Evolutionary conservation across 2,113 vertebrate genomes (phyloP), one percentile per base, ranked within the genome.

Genomic region (Hepsetus odoe): DNA sequence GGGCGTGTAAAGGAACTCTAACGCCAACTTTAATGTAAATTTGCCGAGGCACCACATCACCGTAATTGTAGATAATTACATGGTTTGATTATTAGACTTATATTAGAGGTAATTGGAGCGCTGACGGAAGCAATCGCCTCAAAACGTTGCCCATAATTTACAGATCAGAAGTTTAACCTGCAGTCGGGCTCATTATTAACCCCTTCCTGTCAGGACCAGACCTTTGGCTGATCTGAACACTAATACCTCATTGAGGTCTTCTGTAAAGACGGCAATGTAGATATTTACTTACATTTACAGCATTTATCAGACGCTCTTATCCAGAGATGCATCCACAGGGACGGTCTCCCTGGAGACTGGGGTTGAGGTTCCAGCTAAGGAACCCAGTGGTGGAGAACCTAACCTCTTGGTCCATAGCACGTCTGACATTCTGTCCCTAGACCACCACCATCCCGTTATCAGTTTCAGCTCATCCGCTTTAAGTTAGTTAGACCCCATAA

Each of bases 51-150:
- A 6, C 4, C 6, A 1, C 12, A 16, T 49, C 44, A 5, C 44
- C 0, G 12, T 65, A 38, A 75, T 53, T 65, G 35, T 20, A 26
- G 30, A 2, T 75, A 65, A 75, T 75, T 33, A 38, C 33, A 64
- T n/a, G 42, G 10, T 33, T 51, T 14, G 56, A 74, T 62, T 7
- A 33, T 24, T 33, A 7, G 26, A 74, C 26, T 14, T 44, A 51
- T 13, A 10, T 51, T 35, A 11, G 42, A 74, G 58, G 58, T 64
- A 74, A 74, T 64, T 64, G 72, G 58, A 62, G 51, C 24, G 40
- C 35, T 64, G 42, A 51, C 51, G 42, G 14, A 46, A 62, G 46
- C 26, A 28, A 3, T 61, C 14, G 44, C 59, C 42, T 35, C 12
- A n/a, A 64, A 64, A 64, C 30, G 28, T 4, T 14, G 44, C 22